A percentile compares a stretch with the other conserved stretches of the same genome.
Conservation (phyloP, 2,888 invertebrate genomes). For the Mayetiola destructor region DNA sequence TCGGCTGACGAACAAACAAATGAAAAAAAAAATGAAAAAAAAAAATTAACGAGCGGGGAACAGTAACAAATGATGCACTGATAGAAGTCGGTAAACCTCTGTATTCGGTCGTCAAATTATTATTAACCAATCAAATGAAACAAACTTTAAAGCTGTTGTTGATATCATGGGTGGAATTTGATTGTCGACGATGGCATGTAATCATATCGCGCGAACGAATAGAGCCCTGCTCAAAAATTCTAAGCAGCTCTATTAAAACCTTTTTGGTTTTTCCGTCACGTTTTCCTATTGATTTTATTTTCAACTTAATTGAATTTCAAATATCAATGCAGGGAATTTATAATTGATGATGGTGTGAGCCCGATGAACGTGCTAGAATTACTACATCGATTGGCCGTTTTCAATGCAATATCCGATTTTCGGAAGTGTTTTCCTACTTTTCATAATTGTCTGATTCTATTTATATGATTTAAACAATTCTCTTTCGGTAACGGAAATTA, state of each 20-base stretch:
- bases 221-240: neutral
- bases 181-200: too few relatives aligned
- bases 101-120: slow-evolving; percentile 5
- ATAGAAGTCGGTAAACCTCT: too few relatives aligned
- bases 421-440: neutral
- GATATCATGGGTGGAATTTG: too few relatives aligned
- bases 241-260: neutral
- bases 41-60: too few relatives aligned
- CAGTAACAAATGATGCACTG: too few relatives aligned
- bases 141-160: too few relatives aligned
- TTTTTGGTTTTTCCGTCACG: slow-evolving; percentile 4
- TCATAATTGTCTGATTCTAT: neutral
- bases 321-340: neutral
- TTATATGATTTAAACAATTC: neutral
- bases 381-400: too few relatives aligned
- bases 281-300: neutral
- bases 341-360: slow-evolving; percentile 1
- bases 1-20: neutral
- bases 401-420: neutral
- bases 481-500: slow-evolving; percentile 10
- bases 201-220: slow-evolving; percentile 3
- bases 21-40: neutral
- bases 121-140: too few relatives aligned
- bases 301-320: too few relatives aligned
- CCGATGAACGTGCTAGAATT: slow-evolving; percentile 8